phyloP scores from a whole-genome alignment of 2,113 vertebrate genomes.

The Stictonetta naevosa region DNA sequence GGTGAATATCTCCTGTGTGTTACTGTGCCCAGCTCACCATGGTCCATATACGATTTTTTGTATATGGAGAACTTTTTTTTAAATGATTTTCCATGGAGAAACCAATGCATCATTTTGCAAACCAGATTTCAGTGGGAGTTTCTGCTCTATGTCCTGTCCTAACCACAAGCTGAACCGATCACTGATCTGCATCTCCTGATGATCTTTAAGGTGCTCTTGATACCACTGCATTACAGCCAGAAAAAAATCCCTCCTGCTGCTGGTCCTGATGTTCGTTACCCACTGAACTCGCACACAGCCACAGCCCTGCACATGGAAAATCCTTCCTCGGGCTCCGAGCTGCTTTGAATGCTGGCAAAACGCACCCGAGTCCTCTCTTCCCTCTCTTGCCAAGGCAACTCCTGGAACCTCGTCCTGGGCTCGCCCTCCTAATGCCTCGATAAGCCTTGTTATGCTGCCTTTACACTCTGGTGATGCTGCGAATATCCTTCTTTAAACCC shows the following conservation, averaged over 20 bases:
- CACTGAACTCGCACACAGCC: rapidly evolving
- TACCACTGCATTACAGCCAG: background rate
- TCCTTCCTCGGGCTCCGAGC: background rate
- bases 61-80: too few species aligned
- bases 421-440: rapidly evolving
- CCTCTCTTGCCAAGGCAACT: background rate
- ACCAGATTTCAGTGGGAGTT: background rate
- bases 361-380: background rate
- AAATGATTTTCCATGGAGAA: background rate
- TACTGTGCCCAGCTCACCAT: background rate
- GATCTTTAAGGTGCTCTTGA: background rate
- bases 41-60: background rate
- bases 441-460: background rate
- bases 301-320: background rate
- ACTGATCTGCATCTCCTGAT: background rate
- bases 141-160: background rate
- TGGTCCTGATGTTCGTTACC: background rate
- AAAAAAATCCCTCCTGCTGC: background rate
- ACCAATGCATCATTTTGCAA: background rate
- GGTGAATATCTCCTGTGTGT: rapidly evolving
- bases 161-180: background rate
- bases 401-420: background rate
- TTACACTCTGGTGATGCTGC: background rate
- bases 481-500: background rate
- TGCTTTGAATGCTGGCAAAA: background rate